These are phyloP conservation scores for Forbesichthys papilliferus DNA, from an alignment of 2,113 vertebrate genomes.

Conservation along the genomic window DNA sequence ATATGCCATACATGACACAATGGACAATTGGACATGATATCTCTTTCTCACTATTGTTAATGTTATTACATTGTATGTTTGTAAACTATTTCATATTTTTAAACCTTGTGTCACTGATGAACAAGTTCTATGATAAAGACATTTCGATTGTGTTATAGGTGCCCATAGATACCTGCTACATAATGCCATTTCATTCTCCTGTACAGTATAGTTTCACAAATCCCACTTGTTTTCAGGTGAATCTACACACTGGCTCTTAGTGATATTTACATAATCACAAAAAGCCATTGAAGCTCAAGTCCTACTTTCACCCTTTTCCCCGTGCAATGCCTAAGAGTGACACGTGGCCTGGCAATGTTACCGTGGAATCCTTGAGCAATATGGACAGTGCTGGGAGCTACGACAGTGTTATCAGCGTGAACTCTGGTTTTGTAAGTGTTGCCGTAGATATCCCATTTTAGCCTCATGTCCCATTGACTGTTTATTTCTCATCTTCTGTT, in stretches of 20 bases:
- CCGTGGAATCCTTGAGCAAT: conserved; percentile 70
- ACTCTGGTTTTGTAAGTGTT: conserved; percentile 84
- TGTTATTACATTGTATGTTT: too few species aligned
- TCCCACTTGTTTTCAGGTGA: conserved; percentile 28
- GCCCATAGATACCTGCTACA: too few species aligned
- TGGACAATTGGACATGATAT: neutral
- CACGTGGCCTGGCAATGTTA: conserved; percentile 76
- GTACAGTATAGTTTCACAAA: neutral
- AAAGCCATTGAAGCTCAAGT: conserved; percentile 19
- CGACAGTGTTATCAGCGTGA: conserved; percentile 84
- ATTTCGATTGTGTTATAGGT: too few species aligned
- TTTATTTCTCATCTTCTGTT: conserved; percentile 9
- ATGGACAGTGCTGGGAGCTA: conserved; percentile 80
- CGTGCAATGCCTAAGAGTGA: conserved; percentile 83
- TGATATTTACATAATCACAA: conserved; percentile 14
- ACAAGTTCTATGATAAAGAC: too few species aligned
- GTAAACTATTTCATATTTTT: too few species aligned
- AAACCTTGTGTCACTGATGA: too few species aligned
- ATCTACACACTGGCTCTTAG: conserved; percentile 1
- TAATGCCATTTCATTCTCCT: conserved; percentile 1
- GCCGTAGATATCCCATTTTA: neutral
- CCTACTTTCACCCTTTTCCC: conserved; percentile 12
- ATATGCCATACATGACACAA: conserved; percentile 1
- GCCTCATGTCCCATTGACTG: neutral
- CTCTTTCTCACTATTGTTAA: neutral